Percentiles rank a stretch among this genome's conserved stretches.
phyloP scores from a whole-genome alignment of 2,113 vertebrate species.

The Oreochromis niloticus region DNA sequence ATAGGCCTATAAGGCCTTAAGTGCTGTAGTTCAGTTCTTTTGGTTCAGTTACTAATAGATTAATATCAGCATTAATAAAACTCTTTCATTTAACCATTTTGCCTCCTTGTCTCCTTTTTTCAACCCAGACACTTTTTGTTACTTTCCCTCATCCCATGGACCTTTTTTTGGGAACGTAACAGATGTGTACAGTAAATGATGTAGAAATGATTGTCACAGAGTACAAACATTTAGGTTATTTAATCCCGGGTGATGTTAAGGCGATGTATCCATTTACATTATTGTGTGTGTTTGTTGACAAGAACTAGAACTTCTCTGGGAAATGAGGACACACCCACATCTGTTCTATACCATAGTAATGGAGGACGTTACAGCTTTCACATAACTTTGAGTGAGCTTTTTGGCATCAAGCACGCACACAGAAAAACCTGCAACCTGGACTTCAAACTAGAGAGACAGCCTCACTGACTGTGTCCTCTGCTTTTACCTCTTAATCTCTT shows the following conservation, averaged over 20 bases:
- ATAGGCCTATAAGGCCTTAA: not conserved
- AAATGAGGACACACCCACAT: not conserved
- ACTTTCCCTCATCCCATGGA: not conserved
- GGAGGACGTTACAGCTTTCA: not conserved
- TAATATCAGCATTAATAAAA: not conserved
- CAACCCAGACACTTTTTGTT: rapidly evolving
- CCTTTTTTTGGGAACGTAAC: not conserved
- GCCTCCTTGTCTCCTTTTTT: not conserved
- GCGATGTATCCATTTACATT: not conserved
- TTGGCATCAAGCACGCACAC: not conserved
- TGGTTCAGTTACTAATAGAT: not conserved
- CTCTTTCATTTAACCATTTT: not conserved
- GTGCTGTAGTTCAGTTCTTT: not conserved
- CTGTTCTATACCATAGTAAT: not conserved
- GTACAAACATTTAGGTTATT: not conserved
- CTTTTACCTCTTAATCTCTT: not conserved
- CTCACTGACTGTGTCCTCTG: not conserved
- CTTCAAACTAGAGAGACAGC: not conserved
- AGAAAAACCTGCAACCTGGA: not conserved
- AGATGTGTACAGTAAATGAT: not conserved
- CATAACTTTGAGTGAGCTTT: not conserved
- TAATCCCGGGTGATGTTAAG: not conserved
- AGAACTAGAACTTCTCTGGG: not conserved
- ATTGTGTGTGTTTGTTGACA: not conserved
- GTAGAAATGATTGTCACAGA: not conserved